Conservation (phyloP, 2,888 invertebrate genomes). For the Hirtodrosophila trivittata region DNA sequence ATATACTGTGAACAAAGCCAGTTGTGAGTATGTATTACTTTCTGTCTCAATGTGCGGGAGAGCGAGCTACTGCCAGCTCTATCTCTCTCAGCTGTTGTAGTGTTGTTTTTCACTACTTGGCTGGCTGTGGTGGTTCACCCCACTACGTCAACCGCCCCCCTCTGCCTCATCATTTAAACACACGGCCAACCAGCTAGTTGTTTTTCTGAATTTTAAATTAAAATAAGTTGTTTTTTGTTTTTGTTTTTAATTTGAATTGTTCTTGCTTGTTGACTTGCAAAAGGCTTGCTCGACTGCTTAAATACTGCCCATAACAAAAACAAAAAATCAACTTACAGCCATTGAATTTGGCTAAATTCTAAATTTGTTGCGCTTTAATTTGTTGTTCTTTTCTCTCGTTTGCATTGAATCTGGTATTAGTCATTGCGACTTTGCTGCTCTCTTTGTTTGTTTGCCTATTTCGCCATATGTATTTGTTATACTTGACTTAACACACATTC, state of each 20-base stretch:
- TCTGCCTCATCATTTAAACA: conserved; percentile 4
- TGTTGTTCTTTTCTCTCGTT: conserved; percentile 24
- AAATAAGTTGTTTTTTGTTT: conserved; percentile 37
- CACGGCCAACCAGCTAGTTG: conserved; percentile 54
- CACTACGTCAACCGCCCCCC: conserved; percentile 2
- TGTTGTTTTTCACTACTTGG: conserved; percentile 51
- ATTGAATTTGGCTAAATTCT: conserved; percentile 25
- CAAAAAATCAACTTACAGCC: conserved; percentile 14
- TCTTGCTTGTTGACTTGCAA: conserved; percentile 44
- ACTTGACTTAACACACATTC: not conserved
- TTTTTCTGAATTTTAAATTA: conserved; percentile 50
- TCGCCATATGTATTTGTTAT: conserved; percentile 38
- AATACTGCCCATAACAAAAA: conserved; percentile 48
- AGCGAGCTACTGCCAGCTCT: conserved; percentile 45
- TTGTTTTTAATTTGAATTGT: conserved; percentile 24
- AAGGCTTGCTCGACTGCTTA: conserved; percentile 21
- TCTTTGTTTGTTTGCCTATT: conserved; percentile 51
- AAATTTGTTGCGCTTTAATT: conserved; percentile 22
- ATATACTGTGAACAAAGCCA: not conserved
- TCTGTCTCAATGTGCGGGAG: conserved; percentile 14
- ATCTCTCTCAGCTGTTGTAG: conserved; percentile 71
- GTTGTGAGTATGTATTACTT: conserved; percentile 14
- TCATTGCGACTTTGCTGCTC: conserved; percentile 51
- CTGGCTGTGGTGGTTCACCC: conserved; percentile 19
- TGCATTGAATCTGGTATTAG: conserved; percentile 50